Conservation (phyloP, 1,140 invertebrate genomes). For the Dinothrombium tinctorium region DNA sequence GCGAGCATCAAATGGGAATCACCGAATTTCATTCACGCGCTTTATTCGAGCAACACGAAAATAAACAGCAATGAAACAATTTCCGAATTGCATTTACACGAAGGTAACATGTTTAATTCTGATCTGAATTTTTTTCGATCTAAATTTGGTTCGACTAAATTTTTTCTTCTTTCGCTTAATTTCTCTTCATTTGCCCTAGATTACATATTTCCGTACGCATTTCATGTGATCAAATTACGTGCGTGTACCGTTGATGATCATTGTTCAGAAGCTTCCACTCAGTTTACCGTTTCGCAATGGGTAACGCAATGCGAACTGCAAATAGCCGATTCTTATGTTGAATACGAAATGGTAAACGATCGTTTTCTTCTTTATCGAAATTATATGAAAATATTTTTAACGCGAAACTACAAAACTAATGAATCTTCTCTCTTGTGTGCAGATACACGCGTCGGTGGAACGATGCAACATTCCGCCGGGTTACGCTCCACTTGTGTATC, state of each 20-base stretch:
- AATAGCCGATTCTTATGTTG: slow-evolving; percentile 11
- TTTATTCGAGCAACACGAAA: slow-evolving; percentile 4
- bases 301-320: slow-evolving; percentile 11
- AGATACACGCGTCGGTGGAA: slow-evolving; percentile 9
- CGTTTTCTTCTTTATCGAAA: no score
- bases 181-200: neutral
- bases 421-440: neutral
- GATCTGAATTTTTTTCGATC: neutral
- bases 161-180: neutral
- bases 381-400: no score
- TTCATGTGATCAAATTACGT: slow-evolving; percentile 13
- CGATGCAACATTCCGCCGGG: slow-evolving; percentile 13
- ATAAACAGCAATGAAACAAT: slow-evolving; percentile 3
- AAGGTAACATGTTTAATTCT: no score
- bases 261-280: slow-evolving; percentile 12
- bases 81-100: slow-evolving; percentile 7
- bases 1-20: slow-evolving; percentile 6
- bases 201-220: slow-evolving; percentile 12
- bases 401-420: neutral
- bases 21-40: slow-evolving; percentile 6
- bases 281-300: slow-evolving; percentile 13
- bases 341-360: slow-evolving; percentile 15
- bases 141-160: neutral
- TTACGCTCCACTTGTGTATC: slow-evolving; percentile 13
- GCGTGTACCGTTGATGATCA: slow-evolving; percentile 11